Percentiles rank a stretch among this genome's conserved stretches.
Conservation (phyloP, 2,888 invertebrate species). For the Tenthredo amoena region DNA sequence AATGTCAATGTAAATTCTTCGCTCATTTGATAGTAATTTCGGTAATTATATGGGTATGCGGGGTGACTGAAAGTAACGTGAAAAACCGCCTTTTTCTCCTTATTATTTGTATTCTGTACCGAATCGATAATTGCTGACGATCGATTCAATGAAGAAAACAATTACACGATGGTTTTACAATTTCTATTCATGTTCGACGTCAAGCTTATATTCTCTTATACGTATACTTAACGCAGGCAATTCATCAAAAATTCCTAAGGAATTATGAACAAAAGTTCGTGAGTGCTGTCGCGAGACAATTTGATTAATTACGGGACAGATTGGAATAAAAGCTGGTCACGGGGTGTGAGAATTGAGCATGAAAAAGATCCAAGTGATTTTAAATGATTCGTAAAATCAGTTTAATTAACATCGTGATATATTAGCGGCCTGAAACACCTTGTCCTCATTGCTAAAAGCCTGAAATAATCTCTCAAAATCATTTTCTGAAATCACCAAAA, state of each 20-base stretch:
- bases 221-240: not conserved
- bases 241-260: constrained; percentile 28
- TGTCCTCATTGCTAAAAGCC: not conserved
- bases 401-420: not conserved
- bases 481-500: not conserved
- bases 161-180: not conserved
- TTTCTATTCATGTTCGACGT: not conserved
- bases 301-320: constrained; percentile 39
- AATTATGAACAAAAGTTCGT: constrained; percentile 4
- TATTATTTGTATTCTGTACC: not conserved
- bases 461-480: not conserved
- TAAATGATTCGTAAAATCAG: constrained; percentile 10
- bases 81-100: no score
- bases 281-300: constrained; percentile 13
- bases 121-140: not conserved
- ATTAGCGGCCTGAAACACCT: not conserved
- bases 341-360: not conserved
- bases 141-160: not conserved
- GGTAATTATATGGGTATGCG: no score
- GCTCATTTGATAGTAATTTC: no score
- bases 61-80: no score
- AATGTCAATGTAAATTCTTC: no score
- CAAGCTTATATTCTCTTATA: not conserved
- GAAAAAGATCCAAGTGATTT: constrained; percentile 19
- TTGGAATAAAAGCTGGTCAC: constrained; percentile 15